Percentiles rank a stretch among this genome's conserved stretches.
phyloP scores from a whole-genome alignment of 2,888 invertebrate genomes.

The Agrilus mali region DNA sequence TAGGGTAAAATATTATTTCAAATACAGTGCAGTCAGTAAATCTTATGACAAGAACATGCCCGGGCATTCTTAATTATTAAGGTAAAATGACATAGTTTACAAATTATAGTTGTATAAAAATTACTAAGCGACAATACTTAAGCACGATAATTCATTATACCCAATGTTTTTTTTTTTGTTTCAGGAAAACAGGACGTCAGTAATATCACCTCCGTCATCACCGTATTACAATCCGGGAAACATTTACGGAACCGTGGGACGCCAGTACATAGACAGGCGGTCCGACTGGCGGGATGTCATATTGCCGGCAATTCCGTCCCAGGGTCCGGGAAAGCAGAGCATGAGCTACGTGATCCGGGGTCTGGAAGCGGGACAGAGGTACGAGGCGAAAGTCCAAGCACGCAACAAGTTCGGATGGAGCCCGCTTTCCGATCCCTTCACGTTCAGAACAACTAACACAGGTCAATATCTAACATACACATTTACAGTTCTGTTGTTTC shows the following conservation, averaged over 20 bases:
- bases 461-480: slow-evolving; percentile 34
- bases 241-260: slow-evolving; percentile 19
- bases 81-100: no score
- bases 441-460: slow-evolving; percentile 49
- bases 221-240: slow-evolving; percentile 22
- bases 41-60: no score
- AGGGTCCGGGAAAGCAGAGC: slow-evolving; percentile 42
- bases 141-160: no score
- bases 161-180: slow-evolving; percentile 9
- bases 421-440: slow-evolving; percentile 47
- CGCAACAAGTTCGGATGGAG: slow-evolving; percentile 58
- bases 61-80: no score
- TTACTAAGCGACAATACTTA: no score
- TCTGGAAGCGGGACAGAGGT: slow-evolving; percentile 50
- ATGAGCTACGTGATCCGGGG: slow-evolving; percentile 55
- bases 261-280: slow-evolving; percentile 31
- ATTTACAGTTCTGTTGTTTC: no score
- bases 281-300: slow-evolving; percentile 47
- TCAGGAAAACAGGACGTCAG: slow-evolving; percentile 26
- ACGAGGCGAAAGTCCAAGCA: slow-evolving; percentile 54
- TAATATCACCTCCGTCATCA: slow-evolving; percentile 19
- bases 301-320: slow-evolving; percentile 36
- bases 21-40: no score
- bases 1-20: no score
- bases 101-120: no score